A percentile compares a stretch with the other conserved stretches of the same genome.
Conservation (phyloP, 2,797 vertebrate species). For the Moxostoma hubbsi region DNA sequence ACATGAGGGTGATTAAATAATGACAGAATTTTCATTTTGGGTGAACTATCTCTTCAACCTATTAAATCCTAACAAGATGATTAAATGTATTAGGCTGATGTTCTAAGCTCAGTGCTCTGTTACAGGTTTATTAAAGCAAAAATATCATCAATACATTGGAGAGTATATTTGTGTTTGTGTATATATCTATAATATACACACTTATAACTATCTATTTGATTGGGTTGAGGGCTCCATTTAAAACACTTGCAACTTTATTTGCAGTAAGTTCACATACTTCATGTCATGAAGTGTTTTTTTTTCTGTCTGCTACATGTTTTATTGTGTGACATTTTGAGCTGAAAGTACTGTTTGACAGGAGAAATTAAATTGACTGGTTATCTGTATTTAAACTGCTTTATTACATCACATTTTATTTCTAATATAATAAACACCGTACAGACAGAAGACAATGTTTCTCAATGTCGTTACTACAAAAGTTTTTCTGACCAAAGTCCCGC, state of each 20-base stretch:
- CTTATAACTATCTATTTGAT: background rate
- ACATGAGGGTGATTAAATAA: no score
- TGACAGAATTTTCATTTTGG: no score
- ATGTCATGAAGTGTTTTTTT: no score
- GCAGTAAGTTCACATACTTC: background rate
- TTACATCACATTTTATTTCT: background rate
- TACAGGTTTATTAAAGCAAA: no score
- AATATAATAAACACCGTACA: conserved; percentile 17
- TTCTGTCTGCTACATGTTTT: background rate
- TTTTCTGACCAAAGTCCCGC: no score
- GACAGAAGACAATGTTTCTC: no score
- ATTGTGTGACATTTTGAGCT: background rate
- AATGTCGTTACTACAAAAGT: background rate
- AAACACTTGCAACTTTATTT: conserved; percentile 12
- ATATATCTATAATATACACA: background rate
- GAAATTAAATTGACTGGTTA: conserved; percentile 1
- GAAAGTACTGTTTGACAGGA: background rate
- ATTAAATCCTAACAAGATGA: no score
- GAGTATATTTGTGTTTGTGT: background rate
- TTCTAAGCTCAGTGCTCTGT: no score
- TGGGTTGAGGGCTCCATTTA: background rate
- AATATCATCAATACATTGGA: background rate
- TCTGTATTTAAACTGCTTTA: background rate
- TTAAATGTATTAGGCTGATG: no score
- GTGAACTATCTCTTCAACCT: no score